phyloP scores from a whole-genome alignment of 2,113 vertebrate genomes.

The Danionella cerebrum region DNA sequence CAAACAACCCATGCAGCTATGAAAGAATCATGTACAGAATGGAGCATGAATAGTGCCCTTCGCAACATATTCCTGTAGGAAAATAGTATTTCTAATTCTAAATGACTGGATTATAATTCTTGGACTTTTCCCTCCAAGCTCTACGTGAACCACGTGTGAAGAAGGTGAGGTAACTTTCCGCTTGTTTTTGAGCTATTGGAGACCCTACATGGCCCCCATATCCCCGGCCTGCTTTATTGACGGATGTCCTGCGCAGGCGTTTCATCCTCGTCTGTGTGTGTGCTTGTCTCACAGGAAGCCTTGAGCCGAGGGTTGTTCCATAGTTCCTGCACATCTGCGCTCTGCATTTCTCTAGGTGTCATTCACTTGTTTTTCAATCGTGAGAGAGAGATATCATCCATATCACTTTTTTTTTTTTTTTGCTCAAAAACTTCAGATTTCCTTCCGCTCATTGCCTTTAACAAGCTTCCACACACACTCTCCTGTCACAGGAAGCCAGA shows the following conservation, averaged over 20 bases:
- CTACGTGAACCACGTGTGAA: constrained; percentile 16
- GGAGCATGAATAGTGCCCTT: no score
- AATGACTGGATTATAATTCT: neutral
- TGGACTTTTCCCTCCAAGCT: constrained; percentile 10
- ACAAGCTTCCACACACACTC: constrained; percentile 35
- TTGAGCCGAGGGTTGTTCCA: constrained; percentile 17
- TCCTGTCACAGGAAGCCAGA: constrained; percentile 48
- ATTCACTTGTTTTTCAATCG: constrained; percentile 60
- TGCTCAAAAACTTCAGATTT: no score
- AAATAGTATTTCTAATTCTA: no score
- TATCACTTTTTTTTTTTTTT: constrained; percentile 37
- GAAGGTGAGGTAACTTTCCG: constrained; percentile 53
- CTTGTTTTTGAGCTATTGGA: constrained; percentile 50
- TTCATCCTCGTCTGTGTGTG: constrained; percentile 52
- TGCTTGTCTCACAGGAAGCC: constrained; percentile 36
- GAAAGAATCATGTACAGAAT: no score
- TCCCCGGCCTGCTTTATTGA: constrained; percentile 43
- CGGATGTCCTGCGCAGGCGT: constrained; percentile 67
- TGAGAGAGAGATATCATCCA: constrained; percentile 55
- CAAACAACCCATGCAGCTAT: no score
- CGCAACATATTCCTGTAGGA: no score
- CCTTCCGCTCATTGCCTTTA: constrained; percentile 55
- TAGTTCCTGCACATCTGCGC: constrained; percentile 71
- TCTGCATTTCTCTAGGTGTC: constrained; percentile 55
- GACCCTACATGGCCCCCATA: constrained; percentile 38